Conservation (phyloP, 2,797 vertebrate genomes). For the Rhinoraja longicauda region DNA sequence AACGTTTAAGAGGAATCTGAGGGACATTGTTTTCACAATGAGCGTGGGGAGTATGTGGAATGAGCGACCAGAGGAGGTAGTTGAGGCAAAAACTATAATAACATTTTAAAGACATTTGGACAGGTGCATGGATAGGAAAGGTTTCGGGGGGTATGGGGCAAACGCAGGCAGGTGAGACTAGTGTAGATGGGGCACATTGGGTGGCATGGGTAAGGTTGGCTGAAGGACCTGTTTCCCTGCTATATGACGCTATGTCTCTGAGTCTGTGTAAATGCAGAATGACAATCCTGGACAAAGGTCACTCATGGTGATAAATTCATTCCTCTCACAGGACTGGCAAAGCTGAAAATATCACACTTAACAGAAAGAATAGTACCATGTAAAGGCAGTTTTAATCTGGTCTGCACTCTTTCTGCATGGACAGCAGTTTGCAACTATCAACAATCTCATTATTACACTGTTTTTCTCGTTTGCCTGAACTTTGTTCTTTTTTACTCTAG, state of each 20-base stretch:
- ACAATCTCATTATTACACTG: neutral
- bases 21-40: too few relatives aligned
- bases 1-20: too few relatives aligned
- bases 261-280: neutral
- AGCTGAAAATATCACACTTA: neutral
- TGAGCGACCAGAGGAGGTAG: too few relatives aligned
- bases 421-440: conserved; percentile 5
- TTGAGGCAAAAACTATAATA: too few relatives aligned
- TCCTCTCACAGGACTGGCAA: neutral
- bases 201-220: too few relatives aligned
- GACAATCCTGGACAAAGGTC: neutral
- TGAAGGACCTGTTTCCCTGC: too few relatives aligned
- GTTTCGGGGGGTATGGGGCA: too few relatives aligned
- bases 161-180: too few relatives aligned
- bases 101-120: too few relatives aligned
- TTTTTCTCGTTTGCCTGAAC: neutral
- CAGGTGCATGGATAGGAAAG: too few relatives aligned
- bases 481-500: neutral
- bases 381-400: neutral
- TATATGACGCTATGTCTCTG: neutral
- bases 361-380: neutral
- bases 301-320: neutral
- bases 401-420: neutral
- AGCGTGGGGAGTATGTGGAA: too few relatives aligned
- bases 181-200: too few relatives aligned